Base-by-base conservation (phyloP, 2,797 vertebrate genomes). In the Amniataba percoides region DNA sequence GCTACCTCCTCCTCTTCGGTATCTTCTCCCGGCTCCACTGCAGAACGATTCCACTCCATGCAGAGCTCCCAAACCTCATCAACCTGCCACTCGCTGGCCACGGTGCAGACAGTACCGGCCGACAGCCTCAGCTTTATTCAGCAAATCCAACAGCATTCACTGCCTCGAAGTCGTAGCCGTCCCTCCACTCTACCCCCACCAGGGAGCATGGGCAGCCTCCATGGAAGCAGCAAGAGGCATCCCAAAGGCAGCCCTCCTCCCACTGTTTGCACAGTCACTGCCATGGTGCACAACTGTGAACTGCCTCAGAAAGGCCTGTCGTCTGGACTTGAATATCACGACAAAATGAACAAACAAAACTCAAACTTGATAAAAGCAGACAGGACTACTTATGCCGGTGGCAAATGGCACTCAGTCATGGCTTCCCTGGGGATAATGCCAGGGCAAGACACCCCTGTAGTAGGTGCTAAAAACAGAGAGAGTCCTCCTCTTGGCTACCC, bases 81-180 rank as follows among this genome's bases (percentile, higher is more conserved):
- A 51, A 96, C 95, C 10, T 93, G 92, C 77, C 95, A 95, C 82
- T 96, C 96, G 0, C 66, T 94, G 60, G 95, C 95, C 68, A 96
- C 95, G 0, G 89, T 95, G 46, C 95, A 95, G 87, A 95, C 95
- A 0, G 95, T 95, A 3, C 95, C 96, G 0, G 90, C 94, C 3
- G 96, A 96, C 87, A 95, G 90, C 77, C 88, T 96, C 75, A 95
- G 93, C 64, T 96, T 96, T 10, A 94, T 95, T 7, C 95, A 96
- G 71, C 95, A 96, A 79, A 95, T 96, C 77, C 95, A 95, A 69
- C 95, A 95, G 77, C 95, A 96, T 78, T 96, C 96, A 0, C 84
- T 96, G 36, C 94, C 96, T 7, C 95, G 95, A 45, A 94, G 94
- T 51, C 95, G 95, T 36, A 95, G 94, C 78, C 93, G 95, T 1